Evolutionary conservation across 2,797 vertebrate genomes (phyloP), one percentile per base, ranked within the genome.

Genomic region (Microchirus variegatus): DNA sequence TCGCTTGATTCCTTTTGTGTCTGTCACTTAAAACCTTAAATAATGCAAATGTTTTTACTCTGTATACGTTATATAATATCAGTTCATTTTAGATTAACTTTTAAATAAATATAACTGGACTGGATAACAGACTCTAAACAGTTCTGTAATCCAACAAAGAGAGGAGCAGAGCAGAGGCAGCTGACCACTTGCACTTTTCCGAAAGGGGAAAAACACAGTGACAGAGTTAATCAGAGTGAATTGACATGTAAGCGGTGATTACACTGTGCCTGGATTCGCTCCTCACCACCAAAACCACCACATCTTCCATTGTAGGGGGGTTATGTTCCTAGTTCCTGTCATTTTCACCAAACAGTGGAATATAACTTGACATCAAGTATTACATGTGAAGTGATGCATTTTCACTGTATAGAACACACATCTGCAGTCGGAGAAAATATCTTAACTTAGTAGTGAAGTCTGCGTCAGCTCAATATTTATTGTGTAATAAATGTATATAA

Each of bases 191-290:
- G 18, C 47, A 54, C 40, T 77, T 26, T 51, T 67, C 65, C 47
- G 1, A 42, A 53, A n/a, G 3, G 26, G 51, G n/a, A 38, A 19
- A 55, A n/a, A 43, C 1, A 1, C 11, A 35, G 69, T 70, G 78
- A 75, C 72, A 65, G 60, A 78, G 6, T 45, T 53, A 72, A 83
- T 80, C 63, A 68, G 77, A 8, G 5, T 22, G 59, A 67, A 67
- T 19, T 66, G 77, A 81, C 48, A 59, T 72, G 73, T 77, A 66
- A 50, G 62, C 59, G 31, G 48, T 67, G 67, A 86, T 79, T 76
- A 78, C 61, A 58, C 9, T 51, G 58, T n/a, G 58, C 56, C 78
- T 61, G 64, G 63, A 67, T 67, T 19, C 35, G 8, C 57, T 78
- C 52, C 72, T 70, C 55, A 53, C 67, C 71, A 65, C 59, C 67